Conservation (phyloP, 1,140 invertebrate genomes). For the Conus ventricosus region DNA sequence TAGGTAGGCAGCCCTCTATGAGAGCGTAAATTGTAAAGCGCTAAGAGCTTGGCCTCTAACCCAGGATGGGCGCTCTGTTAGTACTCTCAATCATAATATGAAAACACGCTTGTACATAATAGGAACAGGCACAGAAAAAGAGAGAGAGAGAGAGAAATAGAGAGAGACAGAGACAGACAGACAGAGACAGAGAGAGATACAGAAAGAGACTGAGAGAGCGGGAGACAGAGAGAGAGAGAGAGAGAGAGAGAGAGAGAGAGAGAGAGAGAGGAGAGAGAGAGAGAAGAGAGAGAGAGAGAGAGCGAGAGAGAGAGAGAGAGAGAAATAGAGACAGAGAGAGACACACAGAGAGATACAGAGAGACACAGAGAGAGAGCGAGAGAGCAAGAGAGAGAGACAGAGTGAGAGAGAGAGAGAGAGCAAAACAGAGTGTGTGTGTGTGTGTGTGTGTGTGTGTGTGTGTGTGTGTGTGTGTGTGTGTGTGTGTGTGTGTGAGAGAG, state of each 20-base stretch:
- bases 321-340: constrained; percentile 30
- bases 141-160: background rate
- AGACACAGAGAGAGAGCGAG: background rate
- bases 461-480: too few species aligned
- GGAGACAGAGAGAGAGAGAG: constrained; percentile 25
- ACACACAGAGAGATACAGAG: background rate
- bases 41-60: too few species aligned
- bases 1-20: too few species aligned
- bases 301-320: background rate
- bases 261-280: background rate
- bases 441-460: too few species aligned
- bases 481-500: too few species aligned
- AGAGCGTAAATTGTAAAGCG: too few species aligned
- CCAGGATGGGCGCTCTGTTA: too few species aligned
- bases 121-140: background rate
- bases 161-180: background rate
- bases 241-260: constrained; percentile 25
- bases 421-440: too few species aligned
- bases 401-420: constrained; percentile 1
- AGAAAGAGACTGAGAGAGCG: background rate
- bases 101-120: background rate
- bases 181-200: background rate
- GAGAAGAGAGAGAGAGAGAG: background rate
- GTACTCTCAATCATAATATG: too few species aligned
- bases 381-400: background rate